Base-by-base conservation (phyloP, 2,888 invertebrate species). In the Standfussiana lucernea region DNA sequence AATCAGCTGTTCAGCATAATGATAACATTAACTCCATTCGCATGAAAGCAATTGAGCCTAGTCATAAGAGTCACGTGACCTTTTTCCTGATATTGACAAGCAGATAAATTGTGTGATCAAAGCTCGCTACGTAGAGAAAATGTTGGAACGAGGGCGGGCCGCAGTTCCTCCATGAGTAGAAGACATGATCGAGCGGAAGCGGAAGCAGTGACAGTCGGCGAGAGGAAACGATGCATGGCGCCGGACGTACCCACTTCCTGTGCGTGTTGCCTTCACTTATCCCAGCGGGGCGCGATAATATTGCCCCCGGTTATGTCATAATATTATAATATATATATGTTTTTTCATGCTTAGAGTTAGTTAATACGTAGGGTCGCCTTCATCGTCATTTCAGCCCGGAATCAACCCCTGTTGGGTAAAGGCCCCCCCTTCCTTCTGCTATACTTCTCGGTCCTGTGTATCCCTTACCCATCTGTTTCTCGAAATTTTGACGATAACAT, bases 41-140 rank as follows among this genome's bases (percentile, higher is more conserved):
- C 93, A 94, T 93, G 89, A 91, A 89, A 89, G 83, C 89, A 88
- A 88, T 85, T 87, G 84, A 86, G 90, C 90, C 88, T 84, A 82
- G 84, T 81, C 82, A 89, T 89, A 89, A 86, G 88, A 91, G 95
- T 86, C 96, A 94, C 96, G 96, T 95, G 96, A 90, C 95, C 91
- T 93, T 91, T 95, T 95, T 96, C 95, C 96, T 96, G 96, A 92
- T 92, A 93, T 95, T 96, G 96, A 96, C 96, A 96, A 94, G 92
- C 93, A 94, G 95, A 96, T 96, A 96, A 96, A 96, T 96, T 92
- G 95, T 92, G 84, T 93, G 93, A 95, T 95, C 94, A 95, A 94
- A 95, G 94, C 92, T 92, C 89, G 90, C 89, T 93, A 89, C 92
- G 92, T 91, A 90, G 93, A 93, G 94, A 93, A 94, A 95, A 95